Base-by-base conservation (phyloP, 2,888 invertebrate species). In the Mallateleia sp. region DNA sequence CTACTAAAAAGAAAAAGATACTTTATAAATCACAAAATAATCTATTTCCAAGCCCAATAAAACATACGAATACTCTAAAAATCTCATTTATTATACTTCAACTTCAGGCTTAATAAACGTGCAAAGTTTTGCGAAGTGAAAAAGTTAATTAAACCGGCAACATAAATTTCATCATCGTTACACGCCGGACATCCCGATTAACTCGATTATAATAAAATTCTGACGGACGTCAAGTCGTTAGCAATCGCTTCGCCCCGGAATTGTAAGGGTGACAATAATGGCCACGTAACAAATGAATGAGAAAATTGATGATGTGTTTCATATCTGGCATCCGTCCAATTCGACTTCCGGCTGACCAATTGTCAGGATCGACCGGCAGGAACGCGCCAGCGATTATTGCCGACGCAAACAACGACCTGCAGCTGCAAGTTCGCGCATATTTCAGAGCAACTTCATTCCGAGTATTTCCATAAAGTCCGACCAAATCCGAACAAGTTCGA, bases 231-330 rank as follows among this genome's bases (percentile, higher is more conserved):
- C 32, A 56, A 80, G 64, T 20, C 20, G 52, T 20, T 58, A 38
- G 28, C 28, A 32, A 20, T 28, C 34, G 22, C 20, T 11, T 14
- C 11, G 25, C 42, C 15, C 34, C 14, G 69, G 14, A 1, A 62
- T 62, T 20, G 2, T 47, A 28, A 66, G 14, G 25, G 45, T 14
- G 60, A 75, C 52, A 54, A 74, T 69, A 79, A 67, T n/a, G 34
- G 22, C 50, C 18, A 18, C 24, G 62, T 58, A 80, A 85, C 69
- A 74, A 85, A 77, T 80, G 75, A 74, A 42, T 54, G 62, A 69
- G 79, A 81, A 81, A 85, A 81, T 72, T 85, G 85, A 81, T 80
- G 79, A 80, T 52, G 85, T 79, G 54, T 79, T 79, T 75, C 80
- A 75, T 80, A 78, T 78, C 52, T 86, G 81, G 81, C 81, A 8